phyloP scores from a whole-genome alignment of 1,140 invertebrate genomes.

The Bombus confusus region DNA sequence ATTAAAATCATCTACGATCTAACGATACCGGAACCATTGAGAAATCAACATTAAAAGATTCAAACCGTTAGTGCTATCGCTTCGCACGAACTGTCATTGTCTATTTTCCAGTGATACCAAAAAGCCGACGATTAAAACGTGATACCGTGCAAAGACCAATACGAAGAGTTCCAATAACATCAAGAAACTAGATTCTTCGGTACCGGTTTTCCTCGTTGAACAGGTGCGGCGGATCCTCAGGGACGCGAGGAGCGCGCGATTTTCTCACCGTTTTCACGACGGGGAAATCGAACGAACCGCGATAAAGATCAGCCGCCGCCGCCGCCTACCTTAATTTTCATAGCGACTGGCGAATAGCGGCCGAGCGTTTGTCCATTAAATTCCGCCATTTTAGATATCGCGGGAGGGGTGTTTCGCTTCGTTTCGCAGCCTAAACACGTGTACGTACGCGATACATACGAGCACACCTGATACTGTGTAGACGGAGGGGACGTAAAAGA shows the following conservation, averaged over 20 bases:
- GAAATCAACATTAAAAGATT: no score
- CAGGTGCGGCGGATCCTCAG: background rate
- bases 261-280: constrained; percentile 16
- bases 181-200: no score
- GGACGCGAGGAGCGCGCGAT: background rate
- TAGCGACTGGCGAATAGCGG: constrained; percentile 55
- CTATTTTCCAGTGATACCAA: no score
- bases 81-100: no score
- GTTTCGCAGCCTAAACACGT: constrained; percentile 64
- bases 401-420: constrained; percentile 67
- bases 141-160: no score
- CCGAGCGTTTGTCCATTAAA: constrained; percentile 66
- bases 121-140: no score
- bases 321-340: constrained; percentile 59
- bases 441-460: background rate
- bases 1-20: no score
- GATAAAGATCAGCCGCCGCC: constrained; percentile 56
- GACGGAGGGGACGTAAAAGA: constrained; percentile 19
- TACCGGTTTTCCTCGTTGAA: background rate
- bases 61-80: no score
- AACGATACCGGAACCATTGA: no score
- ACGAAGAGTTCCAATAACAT: no score
- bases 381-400: constrained; percentile 68
- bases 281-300: constrained; percentile 30
- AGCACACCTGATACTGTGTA: background rate